A percentile compares a stretch with the other conserved stretches of the same genome.
Evolutionary conservation across 2,888 invertebrate species (phyloP).

Genomic region (Dascillus cervinus): DNA sequence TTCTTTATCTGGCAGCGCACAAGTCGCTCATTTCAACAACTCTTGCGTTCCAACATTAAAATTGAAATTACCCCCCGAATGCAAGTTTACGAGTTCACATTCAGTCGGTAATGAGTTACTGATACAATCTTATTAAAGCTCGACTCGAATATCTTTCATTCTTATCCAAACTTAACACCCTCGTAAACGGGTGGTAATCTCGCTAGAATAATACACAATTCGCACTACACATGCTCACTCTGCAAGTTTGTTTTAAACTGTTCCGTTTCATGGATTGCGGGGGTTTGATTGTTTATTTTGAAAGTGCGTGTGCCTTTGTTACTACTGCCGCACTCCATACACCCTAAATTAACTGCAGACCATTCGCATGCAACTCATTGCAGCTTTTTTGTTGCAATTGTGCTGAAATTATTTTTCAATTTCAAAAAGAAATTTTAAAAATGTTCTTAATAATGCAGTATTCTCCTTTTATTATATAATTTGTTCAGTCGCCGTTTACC

Average conservation of each 20-base stretch:
- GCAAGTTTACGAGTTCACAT: conserved; percentile 23
- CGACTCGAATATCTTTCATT: conserved; percentile 28
- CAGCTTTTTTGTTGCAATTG: too few relatives aligned
- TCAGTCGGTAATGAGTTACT: conserved; percentile 33
- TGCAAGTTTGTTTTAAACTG: conserved; percentile 14
- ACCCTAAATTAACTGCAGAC: too few relatives aligned
- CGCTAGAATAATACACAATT: conserved; percentile 23
- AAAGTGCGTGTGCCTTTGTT: too few relatives aligned
- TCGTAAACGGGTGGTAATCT: conserved; percentile 28
- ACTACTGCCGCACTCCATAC: too few relatives aligned
- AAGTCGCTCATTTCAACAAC: conserved; percentile 20
- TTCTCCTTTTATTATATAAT: too few relatives aligned
- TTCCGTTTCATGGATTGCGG: too few relatives aligned
- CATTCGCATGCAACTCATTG: too few relatives aligned
- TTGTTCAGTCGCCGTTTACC: too few relatives aligned
- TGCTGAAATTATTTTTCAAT: too few relatives aligned
- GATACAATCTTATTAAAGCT: conserved; percentile 35
- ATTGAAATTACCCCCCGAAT: conserved; percentile 30
- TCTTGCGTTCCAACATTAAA: conserved; percentile 25
- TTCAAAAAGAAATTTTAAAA: too few relatives aligned
- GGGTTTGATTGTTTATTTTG: too few relatives aligned
- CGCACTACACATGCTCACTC: conserved; percentile 23
- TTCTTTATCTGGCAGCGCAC: conserved; percentile 27
- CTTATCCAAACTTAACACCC: conserved; percentile 31
- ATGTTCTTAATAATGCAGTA: too few relatives aligned